Evolutionary conservation across 2,797 vertebrate genomes (phyloP).

Genomic region (Carapus acus): DNA sequence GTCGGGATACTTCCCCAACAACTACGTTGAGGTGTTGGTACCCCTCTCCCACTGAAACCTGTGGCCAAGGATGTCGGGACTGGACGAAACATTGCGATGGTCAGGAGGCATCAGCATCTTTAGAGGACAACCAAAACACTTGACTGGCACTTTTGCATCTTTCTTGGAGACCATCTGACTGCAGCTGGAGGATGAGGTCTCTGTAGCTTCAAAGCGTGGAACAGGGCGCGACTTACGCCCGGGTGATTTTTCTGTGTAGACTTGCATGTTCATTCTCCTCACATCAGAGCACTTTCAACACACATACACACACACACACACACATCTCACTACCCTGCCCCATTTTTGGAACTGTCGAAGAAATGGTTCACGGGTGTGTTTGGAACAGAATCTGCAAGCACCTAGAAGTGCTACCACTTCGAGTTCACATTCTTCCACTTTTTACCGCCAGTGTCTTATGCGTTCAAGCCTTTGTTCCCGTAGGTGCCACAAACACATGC

Average conservation of each 20-base stretch:
- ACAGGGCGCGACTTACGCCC: slow-evolving; percentile 10
- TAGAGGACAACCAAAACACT: too few relatives aligned
- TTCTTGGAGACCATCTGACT: slow-evolving; percentile 2
- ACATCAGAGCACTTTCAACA: slow-evolving; percentile 66
- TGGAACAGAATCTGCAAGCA: slow-evolving; percentile 16
- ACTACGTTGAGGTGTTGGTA: slow-evolving; percentile 93
- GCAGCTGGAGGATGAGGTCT: slow-evolving; percentile 1
- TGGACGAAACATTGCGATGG: not conserved
- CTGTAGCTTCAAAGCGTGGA: slow-evolving; percentile 6
- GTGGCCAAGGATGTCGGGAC: not conserved
- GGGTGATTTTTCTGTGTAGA: slow-evolving; percentile 25
- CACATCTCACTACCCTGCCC: slow-evolving; percentile 38
- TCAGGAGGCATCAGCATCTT: too few relatives aligned
- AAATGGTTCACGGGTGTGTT: slow-evolving; percentile 3
- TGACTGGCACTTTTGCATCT: slow-evolving; percentile 21
- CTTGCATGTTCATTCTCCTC: slow-evolving; percentile 33
- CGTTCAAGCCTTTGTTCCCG: slow-evolving; percentile 24
- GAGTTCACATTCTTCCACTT: slow-evolving; percentile 18
- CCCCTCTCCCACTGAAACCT: slow-evolving; percentile 78
- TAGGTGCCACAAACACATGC: slow-evolving; percentile 31
- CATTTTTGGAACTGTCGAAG: slow-evolving; percentile 26
- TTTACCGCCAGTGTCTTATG: slow-evolving; percentile 9
- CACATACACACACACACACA: too few relatives aligned
- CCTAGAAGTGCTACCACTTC: slow-evolving; percentile 34
- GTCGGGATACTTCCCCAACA: slow-evolving; percentile 90